These are phyloP conservation scores for Cetonia aurata DNA, from an alignment of 2,888 invertebrate genomes.

Conservation along the genomic window DNA sequence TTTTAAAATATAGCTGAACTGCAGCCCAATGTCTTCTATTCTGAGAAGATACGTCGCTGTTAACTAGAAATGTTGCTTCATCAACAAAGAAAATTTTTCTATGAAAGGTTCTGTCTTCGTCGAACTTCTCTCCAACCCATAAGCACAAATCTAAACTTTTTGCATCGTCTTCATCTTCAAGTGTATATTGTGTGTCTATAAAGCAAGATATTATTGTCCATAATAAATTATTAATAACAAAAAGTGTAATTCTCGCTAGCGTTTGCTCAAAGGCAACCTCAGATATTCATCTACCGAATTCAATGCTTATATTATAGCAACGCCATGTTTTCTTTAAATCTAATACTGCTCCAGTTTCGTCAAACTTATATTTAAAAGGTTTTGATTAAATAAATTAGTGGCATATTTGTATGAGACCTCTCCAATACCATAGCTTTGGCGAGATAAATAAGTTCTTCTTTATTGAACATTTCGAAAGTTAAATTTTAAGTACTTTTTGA, in stretches of 20 bases:
- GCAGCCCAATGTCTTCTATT: neutral
- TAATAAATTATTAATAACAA: neutral
- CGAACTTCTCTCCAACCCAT: neutral
- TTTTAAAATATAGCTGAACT: neutral
- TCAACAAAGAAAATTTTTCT: too few species aligned
- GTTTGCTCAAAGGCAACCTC: neutral
- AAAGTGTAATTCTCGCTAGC: neutral
- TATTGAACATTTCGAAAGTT: neutral
- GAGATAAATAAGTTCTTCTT: neutral
- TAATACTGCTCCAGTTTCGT: conserved; percentile 2
- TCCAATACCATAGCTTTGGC: neutral
- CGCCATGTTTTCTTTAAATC: too few species aligned
- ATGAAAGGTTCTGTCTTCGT: too few species aligned
- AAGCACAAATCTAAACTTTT: neutral
- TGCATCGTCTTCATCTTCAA: conserved; percentile 2
- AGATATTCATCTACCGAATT: neutral
- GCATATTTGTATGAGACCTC: neutral
- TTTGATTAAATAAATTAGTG: neutral
- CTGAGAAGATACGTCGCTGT: conserved; percentile 2
- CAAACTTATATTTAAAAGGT: conserved; percentile 3
- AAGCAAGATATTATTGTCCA: neutral
- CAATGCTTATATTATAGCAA: neutral
- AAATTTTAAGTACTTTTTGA: neutral
- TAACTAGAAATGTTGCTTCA: too few species aligned
- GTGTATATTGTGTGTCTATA: conserved; percentile 8